A percentile compares a stretch with the other conserved stretches of the same genome.
phyloP scores from a whole-genome alignment of 2,797 vertebrate species.

The Sebastes hubbsi region DNA sequence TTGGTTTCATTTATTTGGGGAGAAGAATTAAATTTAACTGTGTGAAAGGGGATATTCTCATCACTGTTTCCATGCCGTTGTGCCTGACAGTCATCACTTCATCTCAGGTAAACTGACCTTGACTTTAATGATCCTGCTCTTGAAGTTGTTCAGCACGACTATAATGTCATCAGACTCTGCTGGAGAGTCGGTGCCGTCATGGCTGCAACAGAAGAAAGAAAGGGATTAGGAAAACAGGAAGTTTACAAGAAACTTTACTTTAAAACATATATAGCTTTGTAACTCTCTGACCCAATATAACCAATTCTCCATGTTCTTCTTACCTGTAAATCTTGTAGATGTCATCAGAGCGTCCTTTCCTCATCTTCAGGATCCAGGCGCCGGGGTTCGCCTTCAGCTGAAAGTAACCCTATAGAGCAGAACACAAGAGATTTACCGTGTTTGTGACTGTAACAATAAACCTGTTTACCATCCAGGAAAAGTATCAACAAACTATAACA shows the following conservation, averaged over 20 bases:
- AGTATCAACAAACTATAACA: neutral
- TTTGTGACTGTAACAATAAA: neutral
- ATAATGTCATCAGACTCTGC: constrained; percentile 90
- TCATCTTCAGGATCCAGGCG: constrained; percentile 92
- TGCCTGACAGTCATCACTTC: neutral
- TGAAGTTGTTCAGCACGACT: constrained; percentile 95
- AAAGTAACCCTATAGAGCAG: constrained; percentile 90
- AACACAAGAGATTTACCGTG: neutral
- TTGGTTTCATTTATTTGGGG: neutral
- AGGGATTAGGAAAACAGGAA: neutral
- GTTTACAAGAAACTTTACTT: no score
- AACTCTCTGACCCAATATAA: neutral
- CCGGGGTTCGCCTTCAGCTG: constrained; percentile 98
- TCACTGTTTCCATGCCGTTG: neutral
- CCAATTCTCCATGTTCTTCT: neutral
- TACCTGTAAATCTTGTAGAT: constrained; percentile 98
- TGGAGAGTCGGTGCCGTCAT: constrained; percentile 95
- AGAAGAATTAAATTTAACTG: neutral
- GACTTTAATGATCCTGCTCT: constrained; percentile 98
- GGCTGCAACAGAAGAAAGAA: constrained; percentile 77
- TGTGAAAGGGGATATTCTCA: neutral
- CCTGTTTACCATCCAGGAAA: neutral
- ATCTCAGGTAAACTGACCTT: constrained; percentile 82
- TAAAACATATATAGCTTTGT: neutral
- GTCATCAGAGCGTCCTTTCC: constrained; percentile 96